phyloP scores from a whole-genome alignment of 2,888 invertebrate species.

The Eupithecia dodoneata region DNA sequence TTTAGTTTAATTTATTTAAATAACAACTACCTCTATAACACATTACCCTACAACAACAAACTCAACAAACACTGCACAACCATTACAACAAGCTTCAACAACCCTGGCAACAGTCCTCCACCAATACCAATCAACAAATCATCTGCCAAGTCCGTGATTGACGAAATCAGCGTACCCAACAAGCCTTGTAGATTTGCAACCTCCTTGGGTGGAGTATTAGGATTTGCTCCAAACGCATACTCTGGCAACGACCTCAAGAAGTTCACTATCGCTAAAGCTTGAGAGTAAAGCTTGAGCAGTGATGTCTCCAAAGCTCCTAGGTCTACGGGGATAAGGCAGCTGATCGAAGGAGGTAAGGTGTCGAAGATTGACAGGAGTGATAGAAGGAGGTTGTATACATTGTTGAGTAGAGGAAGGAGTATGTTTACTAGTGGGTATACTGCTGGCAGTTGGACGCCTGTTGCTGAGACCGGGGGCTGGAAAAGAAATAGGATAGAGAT shows the following conservation, averaged over 20 bases:
- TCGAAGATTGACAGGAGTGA: slow-evolving; percentile 78
- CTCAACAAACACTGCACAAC: slow-evolving; percentile 66
- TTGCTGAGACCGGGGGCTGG: slow-evolving; percentile 69
- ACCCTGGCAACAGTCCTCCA: slow-evolving; percentile 70
- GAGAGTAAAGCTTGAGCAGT: slow-evolving; percentile 72
- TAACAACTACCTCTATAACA: not conserved
- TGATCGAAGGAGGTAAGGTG: slow-evolving; percentile 72
- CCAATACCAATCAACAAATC: slow-evolving; percentile 69
- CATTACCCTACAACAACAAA: slow-evolving; percentile 56
- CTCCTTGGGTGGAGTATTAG: slow-evolving; percentile 60
- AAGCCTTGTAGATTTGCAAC: slow-evolving; percentile 66
- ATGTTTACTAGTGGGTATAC: slow-evolving; percentile 79
- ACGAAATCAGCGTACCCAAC: slow-evolving; percentile 60
- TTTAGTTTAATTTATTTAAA: slow-evolving; percentile 1
- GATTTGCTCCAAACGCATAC: slow-evolving; percentile 73
- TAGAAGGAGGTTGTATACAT: slow-evolving; percentile 77
- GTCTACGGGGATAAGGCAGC: slow-evolving; percentile 74
- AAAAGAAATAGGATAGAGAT: slow-evolving; percentile 39
- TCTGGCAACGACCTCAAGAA: slow-evolving; percentile 71
- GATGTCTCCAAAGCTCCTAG: slow-evolving; percentile 75
- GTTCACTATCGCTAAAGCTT: slow-evolving; percentile 76
- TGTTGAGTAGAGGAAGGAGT: slow-evolving; percentile 73
- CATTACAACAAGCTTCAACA: slow-evolving; percentile 69
- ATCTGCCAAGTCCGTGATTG: slow-evolving; percentile 68
- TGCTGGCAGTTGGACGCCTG: slow-evolving; percentile 69